These are phyloP conservation scores for Heptranchias perlo DNA, from an alignment of 2,113 vertebrate species.

Conservation along the genomic window DNA sequence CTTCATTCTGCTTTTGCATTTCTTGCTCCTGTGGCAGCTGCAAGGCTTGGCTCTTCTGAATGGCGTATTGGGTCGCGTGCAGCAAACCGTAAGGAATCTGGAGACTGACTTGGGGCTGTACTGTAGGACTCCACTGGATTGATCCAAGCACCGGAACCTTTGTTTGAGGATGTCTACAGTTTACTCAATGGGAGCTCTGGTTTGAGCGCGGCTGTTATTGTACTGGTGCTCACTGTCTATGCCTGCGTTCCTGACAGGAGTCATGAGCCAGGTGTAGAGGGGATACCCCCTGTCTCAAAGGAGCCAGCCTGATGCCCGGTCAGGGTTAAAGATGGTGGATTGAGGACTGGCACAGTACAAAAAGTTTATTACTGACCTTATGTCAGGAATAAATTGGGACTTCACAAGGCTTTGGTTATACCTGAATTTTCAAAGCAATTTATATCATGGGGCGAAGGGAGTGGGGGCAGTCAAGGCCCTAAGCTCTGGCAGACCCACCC, in stretches of 20 bases:
- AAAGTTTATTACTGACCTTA: neutral
- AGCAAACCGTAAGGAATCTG: neutral
- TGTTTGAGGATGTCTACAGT: no score
- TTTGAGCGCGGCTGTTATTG: neutral
- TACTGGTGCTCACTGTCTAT: neutral
- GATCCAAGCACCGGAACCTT: neutral
- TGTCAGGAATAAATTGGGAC: neutral
- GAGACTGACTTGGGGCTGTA: neutral
- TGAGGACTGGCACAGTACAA: neutral
- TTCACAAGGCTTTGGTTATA: neutral
- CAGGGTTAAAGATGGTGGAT: neutral
- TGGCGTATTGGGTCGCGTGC: neutral
- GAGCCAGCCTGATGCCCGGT: neutral
- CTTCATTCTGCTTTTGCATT: neutral
- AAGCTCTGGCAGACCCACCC: neutral
- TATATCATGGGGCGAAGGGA: neutral
- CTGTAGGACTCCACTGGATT: neutral
- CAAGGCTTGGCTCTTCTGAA: neutral
- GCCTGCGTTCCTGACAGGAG: neutral
- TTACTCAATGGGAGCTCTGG: neutral
- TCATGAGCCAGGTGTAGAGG: neutral
- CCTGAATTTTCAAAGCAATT: neutral
- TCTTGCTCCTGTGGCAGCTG: neutral
- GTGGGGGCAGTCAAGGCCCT: neutral
- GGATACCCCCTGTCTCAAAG: neutral